Evolutionary conservation across 2,888 invertebrate species (phyloP), one percentile per base, ranked within the genome.

Genomic region (Papilio gigon): DNA sequence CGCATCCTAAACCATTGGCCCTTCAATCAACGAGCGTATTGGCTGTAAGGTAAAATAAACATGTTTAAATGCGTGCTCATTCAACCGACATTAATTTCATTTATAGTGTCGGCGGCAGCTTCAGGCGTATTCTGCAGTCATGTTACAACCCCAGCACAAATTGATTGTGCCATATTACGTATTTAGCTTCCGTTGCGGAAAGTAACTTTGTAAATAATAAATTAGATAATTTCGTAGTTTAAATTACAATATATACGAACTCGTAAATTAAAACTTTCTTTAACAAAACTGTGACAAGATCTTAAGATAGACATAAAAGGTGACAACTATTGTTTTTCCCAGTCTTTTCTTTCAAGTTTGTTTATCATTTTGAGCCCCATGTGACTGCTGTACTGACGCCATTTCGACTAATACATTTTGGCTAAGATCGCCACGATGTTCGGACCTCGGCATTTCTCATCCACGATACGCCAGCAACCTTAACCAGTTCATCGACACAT

Each of bases 81-180:
- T 68, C 47, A 14, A 58, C 35, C 33, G 35, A 62, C 44, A 63
- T 58, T 63, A 68, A 63, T 68, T 56, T 58, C 44, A 58, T 63
- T 58, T 68, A 58, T 27, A 37, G 33, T 47, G 44, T 22, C 22
- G 58, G 35, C 14, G 40, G 33, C 56, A 27, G 63, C 42, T 56
- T 25, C 53, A 30, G 42, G 44, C 59, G 35, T 33, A 66, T 59
- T 67, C 56, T 56, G 33, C 56, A 63, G 56, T 42, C 67, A 67
- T 35, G 62, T 58, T 58, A 62, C 63, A 63, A 35, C 47, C 58
- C 40, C 63, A 22, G 62, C 63, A 58, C 25, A 47, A 68, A 63
- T 58, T 63, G 42, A 47, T 56, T 62, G 37, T 42, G 35, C 53
- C 37, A 25, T 53, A 67, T 61, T 62, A 60, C 25, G 33, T 33